These are phyloP conservation scores for Geococcyx californianus DNA, from an alignment of 2,113 vertebrate species.

Conservation along the genomic window DNA sequence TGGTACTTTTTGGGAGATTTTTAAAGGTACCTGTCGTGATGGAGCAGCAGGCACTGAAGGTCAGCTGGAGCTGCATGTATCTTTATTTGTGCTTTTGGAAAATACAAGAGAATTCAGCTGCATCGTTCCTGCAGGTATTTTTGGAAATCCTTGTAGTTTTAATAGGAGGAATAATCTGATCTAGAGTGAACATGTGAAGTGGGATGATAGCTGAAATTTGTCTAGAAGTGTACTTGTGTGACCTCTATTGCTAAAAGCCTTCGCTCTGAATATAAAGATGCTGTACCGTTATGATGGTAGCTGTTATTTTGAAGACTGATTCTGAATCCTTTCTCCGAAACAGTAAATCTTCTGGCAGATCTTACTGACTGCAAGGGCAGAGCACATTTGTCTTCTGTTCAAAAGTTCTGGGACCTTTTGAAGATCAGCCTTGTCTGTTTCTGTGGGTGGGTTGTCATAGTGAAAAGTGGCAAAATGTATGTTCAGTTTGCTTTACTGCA, in stretches of 20 bases:
- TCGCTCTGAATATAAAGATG: not conserved
- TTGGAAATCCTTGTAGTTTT: not conserved
- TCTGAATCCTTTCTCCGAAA: not conserved
- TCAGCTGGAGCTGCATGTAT: not conserved
- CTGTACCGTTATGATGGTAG: not conserved
- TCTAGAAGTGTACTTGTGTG: not conserved
- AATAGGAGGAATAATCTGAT: not conserved
- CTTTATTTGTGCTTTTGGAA: constrained; percentile 14
- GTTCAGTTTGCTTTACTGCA: not conserved
- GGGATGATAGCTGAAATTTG: not conserved
- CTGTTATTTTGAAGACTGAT: not conserved
- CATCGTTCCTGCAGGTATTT: not conserved
- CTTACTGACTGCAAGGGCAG: not conserved
- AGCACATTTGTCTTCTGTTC: not conserved
- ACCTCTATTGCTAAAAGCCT: not conserved
- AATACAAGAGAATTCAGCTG: not conserved
- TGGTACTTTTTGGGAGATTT: not conserved
- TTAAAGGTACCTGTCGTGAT: not conserved
- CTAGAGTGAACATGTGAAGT: not conserved
- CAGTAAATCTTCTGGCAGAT: not conserved
- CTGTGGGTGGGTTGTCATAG: not conserved
- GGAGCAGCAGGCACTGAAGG: not conserved
- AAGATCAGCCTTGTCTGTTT: not conserved
- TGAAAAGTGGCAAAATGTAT: not conserved
- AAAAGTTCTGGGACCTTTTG: not conserved